phyloP scores from a whole-genome alignment of 2,113 vertebrate genomes.

The human (Homo sapiens) region GRCh38 chr20:56170501-56171000 shows the following conservation, averaged over 20 bases:
- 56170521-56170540: not conserved
- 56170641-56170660: fast-evolving
- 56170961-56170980: fast-evolving
- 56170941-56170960: not conserved
- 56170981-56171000: not conserved
- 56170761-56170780: not conserved
- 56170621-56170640: not conserved
- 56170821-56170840: not conserved
- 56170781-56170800: not conserved
- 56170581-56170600: not conserved
- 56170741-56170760: not conserved
- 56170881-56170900: not conserved
- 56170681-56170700: not conserved
- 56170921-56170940: fast-evolving
- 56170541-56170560: fast-evolving
- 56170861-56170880: fast-evolving
- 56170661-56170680: not conserved
- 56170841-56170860: not conserved
- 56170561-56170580: not conserved
- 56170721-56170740: not conserved
- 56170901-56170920: not conserved
- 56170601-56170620: not conserved
- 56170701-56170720: not conserved
- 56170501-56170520: not conserved
- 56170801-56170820: not conserved